Evolutionary conservation across 2,113 vertebrate genomes (phyloP).

Genomic region (Sinocyclocheilus anshuiensis): DNA sequence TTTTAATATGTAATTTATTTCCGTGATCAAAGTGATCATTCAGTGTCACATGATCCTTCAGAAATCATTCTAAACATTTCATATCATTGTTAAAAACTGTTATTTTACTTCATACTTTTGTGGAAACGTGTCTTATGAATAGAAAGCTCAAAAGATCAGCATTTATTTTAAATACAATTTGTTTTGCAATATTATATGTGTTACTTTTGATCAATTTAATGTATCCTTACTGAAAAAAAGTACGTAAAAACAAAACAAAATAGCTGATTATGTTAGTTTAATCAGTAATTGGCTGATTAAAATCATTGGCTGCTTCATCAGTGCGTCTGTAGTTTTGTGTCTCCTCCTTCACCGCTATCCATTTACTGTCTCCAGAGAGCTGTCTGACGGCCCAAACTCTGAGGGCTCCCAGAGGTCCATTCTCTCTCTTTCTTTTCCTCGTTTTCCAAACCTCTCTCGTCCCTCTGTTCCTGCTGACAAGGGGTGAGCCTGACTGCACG

Average conservation of each 20-base stretch:
- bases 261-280: not conserved
- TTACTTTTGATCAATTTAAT: too few species aligned
- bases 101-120: not conserved
- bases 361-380: constrained; percentile 82
- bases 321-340: constrained; percentile 40
- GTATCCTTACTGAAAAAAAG: not conserved
- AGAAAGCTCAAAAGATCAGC: too few species aligned
- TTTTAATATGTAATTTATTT: not conserved
- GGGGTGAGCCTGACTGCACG: constrained; percentile 83
- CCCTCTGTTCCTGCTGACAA: constrained; percentile 83
- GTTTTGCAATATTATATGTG: too few species aligned
- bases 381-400: constrained; percentile 81
- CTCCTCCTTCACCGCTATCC: constrained; percentile 61
- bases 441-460: constrained; percentile 90
- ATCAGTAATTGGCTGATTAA: not conserved
- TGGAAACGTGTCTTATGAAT: not conserved
- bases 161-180: too few species aligned
- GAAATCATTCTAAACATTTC: not conserved
- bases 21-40: not conserved
- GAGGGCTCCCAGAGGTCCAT: constrained; percentile 88
- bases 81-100: not conserved
- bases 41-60: not conserved
- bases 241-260: too few species aligned
- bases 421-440: constrained; percentile 88
- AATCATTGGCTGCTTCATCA: not conserved